phyloP scores from a whole-genome alignment of 2,113 vertebrate genomes.

The Nannobrachium achirus region DNA sequence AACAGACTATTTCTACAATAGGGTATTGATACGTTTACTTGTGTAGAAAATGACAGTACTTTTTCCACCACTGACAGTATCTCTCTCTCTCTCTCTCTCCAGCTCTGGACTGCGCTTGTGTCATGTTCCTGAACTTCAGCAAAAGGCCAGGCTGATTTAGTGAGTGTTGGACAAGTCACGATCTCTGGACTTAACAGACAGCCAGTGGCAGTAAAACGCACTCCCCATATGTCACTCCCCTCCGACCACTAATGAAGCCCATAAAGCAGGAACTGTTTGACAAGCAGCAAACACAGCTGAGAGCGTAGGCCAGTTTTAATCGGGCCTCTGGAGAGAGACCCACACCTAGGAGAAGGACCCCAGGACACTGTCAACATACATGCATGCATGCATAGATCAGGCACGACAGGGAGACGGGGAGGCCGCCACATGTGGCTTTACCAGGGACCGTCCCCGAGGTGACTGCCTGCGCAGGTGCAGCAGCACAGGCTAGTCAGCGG shows the following conservation, averaged over 20 bases:
- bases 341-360: conserved; percentile 57
- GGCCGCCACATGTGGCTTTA: conserved; percentile 38
- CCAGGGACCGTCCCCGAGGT: conserved; percentile 41
- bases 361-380: conserved; percentile 57
- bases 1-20: too few relatives aligned
- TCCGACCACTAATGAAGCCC: conserved; percentile 74
- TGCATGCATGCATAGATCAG: conserved; percentile 50
- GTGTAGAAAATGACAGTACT: too few relatives aligned
- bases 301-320: conserved; percentile 71
- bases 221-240: conserved; percentile 75
- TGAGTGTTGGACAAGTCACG: conserved; percentile 69
- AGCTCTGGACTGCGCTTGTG: conserved; percentile 4
- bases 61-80: too few relatives aligned
- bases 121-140: conserved; percentile 30
- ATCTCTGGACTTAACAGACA: conserved; percentile 79
- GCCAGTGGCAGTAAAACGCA: conserved; percentile 83
- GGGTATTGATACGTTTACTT: too few relatives aligned
- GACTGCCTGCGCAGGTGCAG: conserved; percentile 68
- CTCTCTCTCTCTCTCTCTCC: background rate
- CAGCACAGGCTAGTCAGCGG: conserved; percentile 40
- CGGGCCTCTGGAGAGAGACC: conserved; percentile 70
- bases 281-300: conserved; percentile 78
- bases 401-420: conserved; percentile 62
- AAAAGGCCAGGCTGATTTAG: conserved; percentile 65
- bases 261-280: conserved; percentile 77